Percentiles rank a stretch among this genome's conserved stretches.
These are phyloP conservation scores for Drosophila barbarae DNA, from an alignment of 2,888 invertebrate genomes.

Conservation along the genomic window DNA sequence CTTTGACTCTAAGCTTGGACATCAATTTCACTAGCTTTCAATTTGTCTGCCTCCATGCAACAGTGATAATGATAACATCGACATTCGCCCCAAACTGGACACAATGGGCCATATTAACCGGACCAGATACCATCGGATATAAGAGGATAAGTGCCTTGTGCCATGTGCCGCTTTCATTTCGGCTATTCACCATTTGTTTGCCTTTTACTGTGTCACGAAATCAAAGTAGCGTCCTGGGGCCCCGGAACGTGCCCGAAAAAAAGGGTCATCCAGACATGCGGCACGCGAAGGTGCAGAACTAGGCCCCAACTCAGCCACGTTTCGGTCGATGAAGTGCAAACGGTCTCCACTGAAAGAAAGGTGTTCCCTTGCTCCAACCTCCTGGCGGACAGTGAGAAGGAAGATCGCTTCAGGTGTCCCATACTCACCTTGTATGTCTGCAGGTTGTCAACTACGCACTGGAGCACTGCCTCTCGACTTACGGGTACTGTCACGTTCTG, in stretches of 20 bases:
- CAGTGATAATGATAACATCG: constrained; percentile 39
- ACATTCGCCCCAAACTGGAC: not conserved
- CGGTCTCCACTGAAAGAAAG: constrained; percentile 40
- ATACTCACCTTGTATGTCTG: constrained; percentile 84
- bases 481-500: constrained; percentile 85
- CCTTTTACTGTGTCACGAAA: constrained; percentile 52
- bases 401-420: not conserved
- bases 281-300: constrained; percentile 34
- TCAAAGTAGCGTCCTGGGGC: constrained; percentile 54
- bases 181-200: constrained; percentile 53
- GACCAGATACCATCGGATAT: constrained; percentile 23
- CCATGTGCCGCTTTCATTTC: constrained; percentile 45
- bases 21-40: constrained; percentile 66
- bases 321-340: constrained; percentile 72
- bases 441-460: constrained; percentile 85
- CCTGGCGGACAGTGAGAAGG: not conserved
- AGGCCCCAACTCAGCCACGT: constrained; percentile 47
- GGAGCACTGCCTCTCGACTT: constrained; percentile 84
- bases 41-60: constrained; percentile 57
- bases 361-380: not conserved
- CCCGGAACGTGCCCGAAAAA: constrained; percentile 31
- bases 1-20: constrained; percentile 35
- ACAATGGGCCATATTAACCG: constrained; percentile 7
- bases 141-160: constrained; percentile 45
- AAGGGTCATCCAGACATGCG: constrained; percentile 56